Percentiles rank a stretch among this genome's conserved stretches.
phyloP scores from a whole-genome alignment of 2,888 invertebrate genomes.

The Cephus runcator region DNA sequence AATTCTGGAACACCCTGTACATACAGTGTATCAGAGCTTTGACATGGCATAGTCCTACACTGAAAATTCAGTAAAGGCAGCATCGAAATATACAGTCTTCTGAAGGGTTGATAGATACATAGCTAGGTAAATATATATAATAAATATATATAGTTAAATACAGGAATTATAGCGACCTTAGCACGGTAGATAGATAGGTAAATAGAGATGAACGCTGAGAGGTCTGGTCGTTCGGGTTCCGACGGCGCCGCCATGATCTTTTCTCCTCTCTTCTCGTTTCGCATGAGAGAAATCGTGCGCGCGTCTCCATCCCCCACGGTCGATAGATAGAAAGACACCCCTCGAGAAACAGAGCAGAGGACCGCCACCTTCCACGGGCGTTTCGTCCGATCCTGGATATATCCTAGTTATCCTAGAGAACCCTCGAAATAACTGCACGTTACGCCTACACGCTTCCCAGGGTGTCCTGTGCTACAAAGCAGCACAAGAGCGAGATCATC shows the following conservation, averaged over 20 bases:
- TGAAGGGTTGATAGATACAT: neutral
- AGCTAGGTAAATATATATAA: neutral
- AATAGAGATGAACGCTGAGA: neutral
- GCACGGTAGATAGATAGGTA: neutral
- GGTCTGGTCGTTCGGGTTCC: constrained; percentile 5
- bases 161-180: neutral
- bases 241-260: constrained; percentile 23
- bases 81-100: neutral
- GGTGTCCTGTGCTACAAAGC: neutral
- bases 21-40: neutral
- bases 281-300: constrained; percentile 14
- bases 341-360: neutral
- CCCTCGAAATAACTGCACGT: neutral
- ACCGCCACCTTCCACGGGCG: neutral
- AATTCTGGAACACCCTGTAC: neutral
- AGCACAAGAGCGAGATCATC: neutral
- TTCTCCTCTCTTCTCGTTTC: neutral
- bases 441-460: neutral
- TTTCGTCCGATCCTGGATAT: neutral
- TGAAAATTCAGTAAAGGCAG: neutral
- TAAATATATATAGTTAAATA: neutral
- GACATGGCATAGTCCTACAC: neutral
- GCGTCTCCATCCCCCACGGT: constrained; percentile 17
- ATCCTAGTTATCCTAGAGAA: constrained; percentile 1
- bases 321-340: constrained; percentile 13